Percentiles rank a stretch among this genome's conserved stretches.
These are phyloP conservation scores for Brachionus calyciflorus DNA, from an alignment of 1,140 invertebrate genomes.

Conservation along the genomic window DNA sequence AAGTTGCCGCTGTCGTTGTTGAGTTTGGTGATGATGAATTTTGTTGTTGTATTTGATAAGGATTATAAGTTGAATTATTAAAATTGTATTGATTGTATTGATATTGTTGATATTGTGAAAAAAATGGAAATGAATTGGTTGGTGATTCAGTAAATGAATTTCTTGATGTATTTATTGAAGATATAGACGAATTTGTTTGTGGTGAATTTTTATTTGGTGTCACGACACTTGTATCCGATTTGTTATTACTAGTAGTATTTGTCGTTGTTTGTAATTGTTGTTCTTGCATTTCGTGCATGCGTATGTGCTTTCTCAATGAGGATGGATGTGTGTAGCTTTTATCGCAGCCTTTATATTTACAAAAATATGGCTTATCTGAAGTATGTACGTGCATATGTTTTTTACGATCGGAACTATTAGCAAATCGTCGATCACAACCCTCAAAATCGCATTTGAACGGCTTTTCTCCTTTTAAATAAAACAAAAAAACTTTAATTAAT, in stretches of 20 bases:
- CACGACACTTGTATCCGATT: neutral
- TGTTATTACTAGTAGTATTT: neutral
- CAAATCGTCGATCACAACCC: slow-evolving; percentile 86
- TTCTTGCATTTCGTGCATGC: slow-evolving; percentile 46
- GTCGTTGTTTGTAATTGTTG: neutral
- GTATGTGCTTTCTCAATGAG: slow-evolving; percentile 45
- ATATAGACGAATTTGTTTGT: neutral
- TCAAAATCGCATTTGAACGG: slow-evolving; percentile 93
- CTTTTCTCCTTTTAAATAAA: slow-evolving; percentile 77
- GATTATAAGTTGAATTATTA: neutral
- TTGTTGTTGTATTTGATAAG: slow-evolving; percentile 14
- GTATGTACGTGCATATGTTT: slow-evolving; percentile 99
- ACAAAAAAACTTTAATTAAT: slow-evolving; percentile 39
- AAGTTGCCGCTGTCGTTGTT: too few species aligned
- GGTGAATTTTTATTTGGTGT: neutral
- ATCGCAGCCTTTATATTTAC: slow-evolving; percentile 89
- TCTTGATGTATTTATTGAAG: slow-evolving; percentile 15
- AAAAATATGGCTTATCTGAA: slow-evolving; percentile 97
- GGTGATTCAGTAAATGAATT: slow-evolving; percentile 38
- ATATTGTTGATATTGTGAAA: slow-evolving; percentile 24
- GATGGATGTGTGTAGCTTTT: slow-evolving; percentile 96
- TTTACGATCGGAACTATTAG: slow-evolving; percentile 96
- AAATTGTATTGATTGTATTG: slow-evolving; percentile 27
- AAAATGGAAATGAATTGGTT: slow-evolving; percentile 6
- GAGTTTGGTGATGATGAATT: neutral